phyloP scores from a whole-genome alignment of 2,888 invertebrate species.

The Hoplodrina ambigua region DNA sequence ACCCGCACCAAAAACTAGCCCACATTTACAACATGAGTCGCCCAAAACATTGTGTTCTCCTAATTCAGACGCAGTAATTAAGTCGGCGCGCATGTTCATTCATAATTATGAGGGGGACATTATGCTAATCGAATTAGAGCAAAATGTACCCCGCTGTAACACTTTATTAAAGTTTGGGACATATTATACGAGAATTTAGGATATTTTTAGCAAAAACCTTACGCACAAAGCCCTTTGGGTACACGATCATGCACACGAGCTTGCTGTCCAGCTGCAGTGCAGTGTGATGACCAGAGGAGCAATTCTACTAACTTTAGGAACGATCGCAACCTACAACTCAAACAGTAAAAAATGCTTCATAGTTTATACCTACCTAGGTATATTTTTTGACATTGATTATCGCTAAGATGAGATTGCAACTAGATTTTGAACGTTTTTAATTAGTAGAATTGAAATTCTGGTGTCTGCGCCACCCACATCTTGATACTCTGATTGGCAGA shows the following conservation, averaged over 20 bases:
- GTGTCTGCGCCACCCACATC: too few relatives aligned
- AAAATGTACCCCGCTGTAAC: slow-evolving; percentile 55
- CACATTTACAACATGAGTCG: slow-evolving; percentile 29
- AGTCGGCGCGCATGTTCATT: slow-evolving; percentile 44
- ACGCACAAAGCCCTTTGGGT: background rate
- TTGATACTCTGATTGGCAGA: too few relatives aligned
- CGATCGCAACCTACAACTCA: too few relatives aligned
- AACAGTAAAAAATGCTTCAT: too few relatives aligned
- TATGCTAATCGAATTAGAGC: slow-evolving; percentile 63
- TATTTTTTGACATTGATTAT: too few relatives aligned
- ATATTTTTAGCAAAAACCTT: slow-evolving; percentile 7
- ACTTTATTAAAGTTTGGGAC: slow-evolving; percentile 46
- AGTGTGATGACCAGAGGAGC: too few relatives aligned
- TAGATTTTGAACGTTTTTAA: too few relatives aligned
- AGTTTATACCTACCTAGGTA: too few relatives aligned
- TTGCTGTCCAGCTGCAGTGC: too few relatives aligned
- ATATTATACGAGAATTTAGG: slow-evolving; percentile 14
- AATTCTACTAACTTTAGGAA: too few relatives aligned
- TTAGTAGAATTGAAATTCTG: too few relatives aligned
- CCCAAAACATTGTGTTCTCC: slow-evolving; percentile 30
- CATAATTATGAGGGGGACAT: slow-evolving; percentile 50
- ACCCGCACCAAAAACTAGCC: slow-evolving; percentile 29
- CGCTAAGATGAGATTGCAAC: too few relatives aligned
- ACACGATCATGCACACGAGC: background rate
- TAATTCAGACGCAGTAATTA: slow-evolving; percentile 47